Percentiles rank a stretch among this genome's conserved stretches.
These are phyloP conservation scores for Eidolon dupreanum DNA, from an alignment of 2,797 vertebrate species.

Conservation along the genomic window DNA sequence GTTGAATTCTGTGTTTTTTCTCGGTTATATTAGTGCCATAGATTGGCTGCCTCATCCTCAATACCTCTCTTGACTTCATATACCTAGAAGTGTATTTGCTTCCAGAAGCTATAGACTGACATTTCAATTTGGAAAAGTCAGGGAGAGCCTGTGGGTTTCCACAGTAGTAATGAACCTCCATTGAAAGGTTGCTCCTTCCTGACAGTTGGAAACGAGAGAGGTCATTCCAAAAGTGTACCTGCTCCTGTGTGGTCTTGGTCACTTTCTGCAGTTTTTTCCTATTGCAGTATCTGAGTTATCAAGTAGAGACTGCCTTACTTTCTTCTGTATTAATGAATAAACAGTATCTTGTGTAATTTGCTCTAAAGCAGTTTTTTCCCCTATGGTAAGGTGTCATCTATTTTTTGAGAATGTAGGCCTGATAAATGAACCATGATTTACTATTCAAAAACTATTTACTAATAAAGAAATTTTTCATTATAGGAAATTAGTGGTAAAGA, in stretches of 20 bases:
- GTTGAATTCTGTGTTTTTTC: neutral
- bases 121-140: neutral
- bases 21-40: neutral
- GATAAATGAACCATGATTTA: neutral
- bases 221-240: neutral
- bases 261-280: neutral
- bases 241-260: neutral
- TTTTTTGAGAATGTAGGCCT: neutral
- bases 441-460: slow-evolving; percentile 20
- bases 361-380: neutral
- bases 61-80: neutral
- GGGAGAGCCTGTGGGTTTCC: neutral
- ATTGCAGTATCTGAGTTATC: neutral
- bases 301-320: neutral
- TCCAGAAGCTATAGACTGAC: neutral
- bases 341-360: neutral
- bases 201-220: neutral
- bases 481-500: slow-evolving; percentile 11
- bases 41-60: neutral
- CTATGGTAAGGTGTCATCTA: neutral
- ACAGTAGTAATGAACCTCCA: neutral
- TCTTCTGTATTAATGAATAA: neutral
- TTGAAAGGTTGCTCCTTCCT: neutral
- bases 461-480: neutral
- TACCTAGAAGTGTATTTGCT: neutral